Evolutionary conservation across 2,113 vertebrate species (phyloP), one percentile per base, ranked within the genome.

Genomic region (Uria aalge): DNA sequence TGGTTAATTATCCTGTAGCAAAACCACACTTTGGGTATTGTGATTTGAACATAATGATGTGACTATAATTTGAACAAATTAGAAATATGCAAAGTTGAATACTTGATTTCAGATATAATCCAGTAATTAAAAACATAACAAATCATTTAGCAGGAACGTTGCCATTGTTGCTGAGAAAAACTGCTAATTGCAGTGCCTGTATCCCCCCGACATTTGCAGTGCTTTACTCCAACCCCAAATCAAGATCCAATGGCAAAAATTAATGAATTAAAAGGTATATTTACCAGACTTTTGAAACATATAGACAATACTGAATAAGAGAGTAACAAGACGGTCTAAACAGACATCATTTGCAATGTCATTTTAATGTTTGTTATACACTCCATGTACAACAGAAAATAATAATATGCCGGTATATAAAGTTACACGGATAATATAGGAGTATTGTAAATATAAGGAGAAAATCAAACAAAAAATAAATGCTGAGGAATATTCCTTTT

Each of bases 1-100:
- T 90, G 88, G 95, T 96, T 97, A 97, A 98, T 97, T 97, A 96
- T 91, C 88, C 93, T 71, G 78, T 62, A 91, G 94, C 93, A 95
- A 96, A 97, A 89, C 90, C 89, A 88, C 90, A 85, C 83, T 96
- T 95, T 94, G 92, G 91, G 94, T 95, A 73, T 88, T 92, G 90
- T 92, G 94, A 92, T 92, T 96, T 78, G 92, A 95, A 92, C 90
- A 93, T 95, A 97, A 96, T 94, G 89, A 95, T 88, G 89, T 94
- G 92, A 93, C 80, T 96, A 68, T 95, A 96, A 91, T 93, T 95
- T 74, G 92, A 96, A 95, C 85, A 96, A 96, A 96, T 97, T 96
- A 95, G 89, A 96, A 97, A 92, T 93, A 96, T 92, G 91, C 90
- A 85, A 96, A 97, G 88, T 88, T 72, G 94, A 91, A 77, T 57